These are phyloP conservation scores for Amiota minor DNA, from an alignment of 2,888 invertebrate genomes.

Conservation along the genomic window DNA sequence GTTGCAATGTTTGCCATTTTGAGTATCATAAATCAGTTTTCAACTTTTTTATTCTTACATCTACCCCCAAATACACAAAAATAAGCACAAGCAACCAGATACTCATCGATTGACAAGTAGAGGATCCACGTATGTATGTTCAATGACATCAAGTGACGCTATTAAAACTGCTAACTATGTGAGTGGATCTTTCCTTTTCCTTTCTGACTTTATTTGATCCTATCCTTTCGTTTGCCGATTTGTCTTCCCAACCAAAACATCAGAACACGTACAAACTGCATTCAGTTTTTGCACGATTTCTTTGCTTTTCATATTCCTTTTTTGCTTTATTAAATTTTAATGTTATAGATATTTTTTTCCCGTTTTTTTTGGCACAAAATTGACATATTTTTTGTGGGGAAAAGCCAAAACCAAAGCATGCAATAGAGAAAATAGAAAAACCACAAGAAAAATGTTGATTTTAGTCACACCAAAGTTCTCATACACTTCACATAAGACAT, in stretches of 20 bases:
- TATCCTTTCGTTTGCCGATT: neutral
- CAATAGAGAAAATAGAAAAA: neutral
- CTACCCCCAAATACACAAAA: too few species aligned
- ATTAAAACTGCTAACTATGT: too few species aligned
- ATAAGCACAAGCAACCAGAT: too few species aligned
- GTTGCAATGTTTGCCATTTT: constrained; percentile 42
- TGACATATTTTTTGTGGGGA: neutral
- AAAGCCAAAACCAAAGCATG: neutral
- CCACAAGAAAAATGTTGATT: neutral
- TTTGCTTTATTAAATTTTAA: neutral
- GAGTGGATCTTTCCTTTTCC: neutral
- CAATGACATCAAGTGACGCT: too few species aligned
- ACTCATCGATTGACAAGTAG: too few species aligned
- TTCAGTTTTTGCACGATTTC: neutral
- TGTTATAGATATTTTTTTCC: neutral
- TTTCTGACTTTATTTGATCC: neutral
- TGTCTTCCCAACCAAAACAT: neutral
- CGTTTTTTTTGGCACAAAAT: constrained; percentile 3
- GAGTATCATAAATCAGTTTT: constrained; percentile 59
- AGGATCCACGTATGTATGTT: too few species aligned
- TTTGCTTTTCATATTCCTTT: neutral
- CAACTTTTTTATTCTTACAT: neutral
- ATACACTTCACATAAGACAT: neutral
- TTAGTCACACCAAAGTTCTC: neutral
- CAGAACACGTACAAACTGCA: constrained; percentile 16